Base-by-base conservation (phyloP, 2,113 vertebrate genomes). In the Cynopterus brachyotis region DNA sequence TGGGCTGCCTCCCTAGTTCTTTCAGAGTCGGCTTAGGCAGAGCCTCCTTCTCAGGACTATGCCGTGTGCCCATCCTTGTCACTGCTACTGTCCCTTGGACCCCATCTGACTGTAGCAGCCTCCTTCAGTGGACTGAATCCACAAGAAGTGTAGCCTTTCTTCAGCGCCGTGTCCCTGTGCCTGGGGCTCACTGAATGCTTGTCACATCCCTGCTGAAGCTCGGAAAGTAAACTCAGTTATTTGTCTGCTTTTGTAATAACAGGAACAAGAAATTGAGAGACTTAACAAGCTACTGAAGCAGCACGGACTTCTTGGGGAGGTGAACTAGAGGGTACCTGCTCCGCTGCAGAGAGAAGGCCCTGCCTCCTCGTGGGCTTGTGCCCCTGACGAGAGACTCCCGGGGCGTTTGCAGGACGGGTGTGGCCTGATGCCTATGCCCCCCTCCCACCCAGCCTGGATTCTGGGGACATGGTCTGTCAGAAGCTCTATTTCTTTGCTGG, bases 211-310 rank as follows among this genome's bases (percentile, higher is more conserved):
- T 50, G 67, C 16, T 0, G 17, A 70, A 64, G 37, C n/a, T 83
- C 70, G 42, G 59, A 59, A 62, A 35, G 32, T 62, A 89, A 95
- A 20, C 13, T 1, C 11, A 1, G 1, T 12, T 45, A 9, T 57
- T 15, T 79, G 59, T 97, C 72, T 94, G 87, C 72, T 96, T 93
- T 96, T 88, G 45, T 89, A 80, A 97, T 30, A n/a, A 84, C 82
- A 99, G 99, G 99, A 99, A 87, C 98, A 99, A 97, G 99, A 99
- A 97, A 99, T 99, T 0, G 98, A 98, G 96, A 99, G 98, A 86
- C 98, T 99, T 45, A 98, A 97, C 95, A 98, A 96, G 7, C 97
- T 99, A 1, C 40, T 99, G 91, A 98, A 96, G 96, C 98, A 99
- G 92, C 98, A 99, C 0, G 98, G 98, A 69, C 98, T 99, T 72